These are phyloP conservation scores for Doryteuthis pealeii DNA, from an alignment of 1,140 invertebrate genomes.

Conservation along the genomic window DNA sequence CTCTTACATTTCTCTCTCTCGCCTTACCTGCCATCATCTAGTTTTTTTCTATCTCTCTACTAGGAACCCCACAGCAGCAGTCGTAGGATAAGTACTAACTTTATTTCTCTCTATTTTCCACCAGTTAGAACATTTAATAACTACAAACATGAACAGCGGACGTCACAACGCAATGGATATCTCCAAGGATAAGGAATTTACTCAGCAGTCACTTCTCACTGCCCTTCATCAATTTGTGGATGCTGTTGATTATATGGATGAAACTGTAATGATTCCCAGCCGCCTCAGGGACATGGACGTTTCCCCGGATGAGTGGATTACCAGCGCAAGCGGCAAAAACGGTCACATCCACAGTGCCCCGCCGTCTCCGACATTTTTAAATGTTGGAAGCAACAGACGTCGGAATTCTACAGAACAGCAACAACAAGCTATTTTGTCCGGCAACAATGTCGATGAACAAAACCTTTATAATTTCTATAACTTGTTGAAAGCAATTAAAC, in stretches of 20 bases:
- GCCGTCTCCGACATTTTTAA: neutral
- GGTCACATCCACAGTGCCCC: neutral
- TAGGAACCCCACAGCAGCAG: too few relatives aligned
- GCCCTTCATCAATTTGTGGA: constrained; percentile 41
- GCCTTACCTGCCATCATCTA: too few relatives aligned
- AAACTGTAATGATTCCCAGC: constrained; percentile 48
- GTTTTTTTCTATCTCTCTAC: too few relatives aligned
- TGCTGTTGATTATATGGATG: constrained; percentile 45
- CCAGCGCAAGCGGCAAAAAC: neutral
- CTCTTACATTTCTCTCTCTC: too few relatives aligned
- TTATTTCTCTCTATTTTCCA: too few relatives aligned
- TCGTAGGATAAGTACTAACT: too few relatives aligned
- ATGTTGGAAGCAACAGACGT: neutral
- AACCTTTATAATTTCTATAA: constrained; percentile 43
- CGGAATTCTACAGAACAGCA: constrained; percentile 32
- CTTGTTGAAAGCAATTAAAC: constrained; percentile 38
- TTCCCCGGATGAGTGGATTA: neutral
- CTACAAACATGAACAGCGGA: constrained; percentile 16
- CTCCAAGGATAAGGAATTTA: neutral
- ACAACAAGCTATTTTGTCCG: constrained; percentile 30
- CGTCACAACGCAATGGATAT: constrained; percentile 16
- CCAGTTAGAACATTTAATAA: too few relatives aligned
- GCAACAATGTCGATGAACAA: constrained; percentile 22
- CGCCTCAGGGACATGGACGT: constrained; percentile 42
- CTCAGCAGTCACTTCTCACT: constrained; percentile 35